Evolutionary conservation across 2,888 invertebrate genomes (phyloP).

Genomic region (Elgonia sp.): DNA sequence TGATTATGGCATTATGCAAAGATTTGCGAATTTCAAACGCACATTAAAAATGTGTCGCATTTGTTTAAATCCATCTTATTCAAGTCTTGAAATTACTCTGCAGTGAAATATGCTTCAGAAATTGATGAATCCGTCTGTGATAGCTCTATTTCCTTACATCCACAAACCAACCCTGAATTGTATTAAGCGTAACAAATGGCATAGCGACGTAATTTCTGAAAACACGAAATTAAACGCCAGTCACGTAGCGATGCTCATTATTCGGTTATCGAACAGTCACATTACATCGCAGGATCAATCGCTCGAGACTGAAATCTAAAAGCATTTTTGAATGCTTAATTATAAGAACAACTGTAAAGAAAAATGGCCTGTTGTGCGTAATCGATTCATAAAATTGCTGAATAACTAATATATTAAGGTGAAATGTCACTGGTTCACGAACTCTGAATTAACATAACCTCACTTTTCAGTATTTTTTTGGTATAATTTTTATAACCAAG

Average conservation of each 20-base stretch:
- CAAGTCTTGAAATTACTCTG: conserved; percentile 30
- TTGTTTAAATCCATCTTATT: conserved; percentile 16
- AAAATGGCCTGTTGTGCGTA: no score
- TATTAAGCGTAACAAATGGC: conserved; percentile 61
- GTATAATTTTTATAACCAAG: no score
- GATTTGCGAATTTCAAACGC: no score
- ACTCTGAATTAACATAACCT: no score
- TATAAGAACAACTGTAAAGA: no score
- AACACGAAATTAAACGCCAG: conserved; percentile 65
- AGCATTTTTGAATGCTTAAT: neutral
- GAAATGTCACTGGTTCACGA: no score
- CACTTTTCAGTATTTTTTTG: no score
- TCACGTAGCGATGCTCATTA: conserved; percentile 57
- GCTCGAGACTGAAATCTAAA: conserved; percentile 3
- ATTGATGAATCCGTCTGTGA: conserved; percentile 48
- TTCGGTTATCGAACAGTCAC: conserved; percentile 58
- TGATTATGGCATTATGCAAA: no score
- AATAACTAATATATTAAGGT: no score
- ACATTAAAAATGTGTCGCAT: neutral
- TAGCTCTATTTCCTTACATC: conserved; percentile 61
- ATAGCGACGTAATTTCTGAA: conserved; percentile 53
- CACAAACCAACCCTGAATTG: conserved; percentile 43
- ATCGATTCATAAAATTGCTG: no score
- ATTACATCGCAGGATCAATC: conserved; percentile 22
- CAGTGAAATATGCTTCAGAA: conserved; percentile 35